These are phyloP conservation scores for Staurois parvus DNA, from an alignment of 2,797 vertebrate genomes.

Conservation along the genomic window DNA sequence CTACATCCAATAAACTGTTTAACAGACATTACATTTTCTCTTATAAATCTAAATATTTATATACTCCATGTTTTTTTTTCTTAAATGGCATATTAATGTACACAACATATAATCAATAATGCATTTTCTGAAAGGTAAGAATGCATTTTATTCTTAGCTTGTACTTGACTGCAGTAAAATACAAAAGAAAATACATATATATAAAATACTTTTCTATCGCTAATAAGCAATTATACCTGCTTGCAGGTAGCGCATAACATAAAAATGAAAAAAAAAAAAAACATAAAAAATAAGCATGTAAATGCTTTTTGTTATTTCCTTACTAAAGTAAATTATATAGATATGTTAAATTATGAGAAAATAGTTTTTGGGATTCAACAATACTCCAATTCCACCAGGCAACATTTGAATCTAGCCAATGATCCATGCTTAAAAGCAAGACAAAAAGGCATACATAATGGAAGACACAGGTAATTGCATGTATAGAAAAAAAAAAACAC, in stretches of 20 bases:
- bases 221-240: constrained; percentile 59
- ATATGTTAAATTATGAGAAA: constrained; percentile 57
- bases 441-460: constrained; percentile 21
- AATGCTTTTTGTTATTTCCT: constrained; percentile 31
- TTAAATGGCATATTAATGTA: constrained; percentile 57
- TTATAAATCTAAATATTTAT: constrained; percentile 56
- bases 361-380: constrained; percentile 6
- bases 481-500: constrained; percentile 14
- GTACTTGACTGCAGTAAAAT: constrained; percentile 53
- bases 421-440: not conserved
- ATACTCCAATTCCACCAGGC: constrained; percentile 11
- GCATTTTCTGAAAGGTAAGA: constrained; percentile 48
- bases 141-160: constrained; percentile 54
- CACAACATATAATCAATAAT: constrained; percentile 59
- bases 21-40: constrained; percentile 44
- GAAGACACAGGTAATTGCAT: constrained; percentile 40
- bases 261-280: constrained; percentile 45
- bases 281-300: constrained; percentile 38
- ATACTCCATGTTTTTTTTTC: constrained; percentile 51
- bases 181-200: constrained; percentile 37
- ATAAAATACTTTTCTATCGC: constrained; percentile 54
- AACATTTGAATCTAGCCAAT: not conserved
- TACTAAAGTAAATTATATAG: constrained; percentile 52
- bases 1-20: constrained; percentile 54
- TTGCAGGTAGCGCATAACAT: constrained; percentile 59